Base-by-base conservation (phyloP, 2,113 vertebrate genomes). In the Hippopotamus amphibius region DNA sequence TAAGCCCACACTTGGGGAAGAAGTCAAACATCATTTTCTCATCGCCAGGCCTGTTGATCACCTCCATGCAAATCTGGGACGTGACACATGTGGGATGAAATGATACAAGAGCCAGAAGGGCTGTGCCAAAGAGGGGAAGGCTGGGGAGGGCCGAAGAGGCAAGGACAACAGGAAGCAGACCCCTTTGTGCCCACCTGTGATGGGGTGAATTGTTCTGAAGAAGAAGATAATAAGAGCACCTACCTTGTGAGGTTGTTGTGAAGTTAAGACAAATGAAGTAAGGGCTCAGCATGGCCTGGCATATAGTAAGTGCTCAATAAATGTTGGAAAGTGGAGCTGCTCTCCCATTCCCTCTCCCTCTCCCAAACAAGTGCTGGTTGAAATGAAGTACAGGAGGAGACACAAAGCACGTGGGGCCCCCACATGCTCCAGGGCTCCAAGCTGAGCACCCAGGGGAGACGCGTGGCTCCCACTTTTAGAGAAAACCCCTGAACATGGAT, bases 351-450 rank as follows among this genome's bases (percentile, higher is more conserved):
- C 53, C 33, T 85, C 61, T 22, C 22, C 21, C 0, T 69, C 63
- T 68, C 33, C 48, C 61, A 59, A 61, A 79, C 19, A 53, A 71
- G 24, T 5, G 7, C 24, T 21, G 33, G 19, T 13, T 21, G 74
- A 88, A 80, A 57, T 0, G 7, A 19, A 6, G 55, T 0, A 2
- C 6, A 7, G 3, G 10, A 3, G 24, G 61, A 82, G 48, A 69
- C 26, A 37, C 0, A 28, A 43, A 81, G 21, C 1, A 6, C 1
- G 0, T 0, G 24, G 22, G 41, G 1, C 16, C 26, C 37, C 33
- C 19, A 0, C 15, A 8, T 15, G 22, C 28, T 1, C 82, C 12
- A 7, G 80, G 37, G 12, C 30, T 87, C 41, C 28, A 12, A 2
- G 46, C 37, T 22, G 24, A 50, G 50, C 50, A 15, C n/a, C 28